Conservation (phyloP, 2,888 invertebrate species). For the Drosophila lacicola region DNA sequence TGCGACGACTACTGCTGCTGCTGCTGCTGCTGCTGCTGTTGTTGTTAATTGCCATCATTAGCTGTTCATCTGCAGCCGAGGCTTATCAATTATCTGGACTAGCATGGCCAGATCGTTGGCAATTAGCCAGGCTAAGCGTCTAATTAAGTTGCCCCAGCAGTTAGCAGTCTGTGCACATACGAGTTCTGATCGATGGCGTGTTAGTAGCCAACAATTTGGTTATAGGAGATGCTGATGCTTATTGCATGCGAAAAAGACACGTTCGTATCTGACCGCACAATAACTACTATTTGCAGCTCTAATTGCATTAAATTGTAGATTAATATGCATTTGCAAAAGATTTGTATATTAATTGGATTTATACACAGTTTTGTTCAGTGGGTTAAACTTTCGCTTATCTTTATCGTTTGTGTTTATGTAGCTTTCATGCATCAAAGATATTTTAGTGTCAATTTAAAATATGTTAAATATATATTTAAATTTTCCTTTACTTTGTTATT, state of each 20-base stretch:
- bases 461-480: too few species aligned
- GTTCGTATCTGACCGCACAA: conserved; percentile 22
- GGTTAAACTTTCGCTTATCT: not conserved
- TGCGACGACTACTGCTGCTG: conserved; percentile 24
- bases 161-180: conserved; percentile 42
- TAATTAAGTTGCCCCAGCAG: conserved; percentile 73
- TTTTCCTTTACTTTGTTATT: too few species aligned
- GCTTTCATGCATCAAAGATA: too few species aligned
- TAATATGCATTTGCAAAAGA: not conserved
- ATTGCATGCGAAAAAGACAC: conserved; percentile 10
- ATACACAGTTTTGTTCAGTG: not conserved
- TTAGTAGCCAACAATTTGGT: conserved; percentile 42
- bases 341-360: not conserved
- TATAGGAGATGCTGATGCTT: conserved; percentile 29
- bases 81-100: conserved; percentile 69
- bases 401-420: not conserved
- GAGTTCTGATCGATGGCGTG: conserved; percentile 66
- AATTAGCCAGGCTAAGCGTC: conserved; percentile 75
- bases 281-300: conserved; percentile 20
- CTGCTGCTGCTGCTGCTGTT: conserved; percentile 32
- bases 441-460: too few species aligned
- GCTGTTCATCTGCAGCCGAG: conserved; percentile 71
- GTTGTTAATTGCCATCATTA: conserved; percentile 74
- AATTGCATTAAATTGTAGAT: conserved; percentile 8
- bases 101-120: conserved; percentile 49